phyloP scores from a whole-genome alignment of 1,140 invertebrate species.

The Panulirus ornatus region DNA sequence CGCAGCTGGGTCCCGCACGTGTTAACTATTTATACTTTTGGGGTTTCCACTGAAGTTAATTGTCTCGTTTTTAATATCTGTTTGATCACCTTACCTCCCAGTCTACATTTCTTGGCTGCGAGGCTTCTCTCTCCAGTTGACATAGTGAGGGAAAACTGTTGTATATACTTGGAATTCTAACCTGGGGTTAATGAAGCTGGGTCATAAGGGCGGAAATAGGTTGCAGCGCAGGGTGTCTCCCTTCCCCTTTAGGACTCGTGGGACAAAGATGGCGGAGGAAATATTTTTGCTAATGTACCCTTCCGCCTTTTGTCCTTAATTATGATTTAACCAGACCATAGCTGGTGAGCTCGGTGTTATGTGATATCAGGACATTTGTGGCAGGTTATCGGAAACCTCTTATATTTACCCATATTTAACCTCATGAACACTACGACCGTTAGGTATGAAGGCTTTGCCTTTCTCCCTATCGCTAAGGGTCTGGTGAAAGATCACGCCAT shows the following conservation, averaged over 20 bases:
- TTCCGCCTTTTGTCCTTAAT: neutral
- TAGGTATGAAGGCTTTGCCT: too few species aligned
- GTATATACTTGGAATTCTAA: neutral
- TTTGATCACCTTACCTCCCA: neutral
- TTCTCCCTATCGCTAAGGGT: too few species aligned
- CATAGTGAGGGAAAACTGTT: neutral
- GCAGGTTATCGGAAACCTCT: too few species aligned
- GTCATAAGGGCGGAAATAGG: neutral
- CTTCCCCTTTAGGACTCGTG: neutral
- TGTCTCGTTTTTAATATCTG: neutral
- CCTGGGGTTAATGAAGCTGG: neutral
- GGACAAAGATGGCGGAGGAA: neutral
- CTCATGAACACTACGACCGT: too few species aligned
- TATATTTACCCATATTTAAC: too few species aligned
- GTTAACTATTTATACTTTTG: slow-evolving; percentile 53
- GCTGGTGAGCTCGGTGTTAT: too few species aligned
- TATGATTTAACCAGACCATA: too few species aligned
- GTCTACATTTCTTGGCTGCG: neutral
- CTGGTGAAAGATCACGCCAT: too few species aligned
- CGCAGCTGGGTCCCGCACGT: slow-evolving; percentile 52
- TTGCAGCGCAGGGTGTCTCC: neutral
- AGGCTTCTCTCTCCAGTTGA: neutral
- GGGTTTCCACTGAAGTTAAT: neutral
- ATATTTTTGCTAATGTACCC: neutral
- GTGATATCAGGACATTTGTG: too few species aligned